These are phyloP conservation scores for Lymantria monacha DNA, from an alignment of 2,888 invertebrate species.

Conservation along the genomic window DNA sequence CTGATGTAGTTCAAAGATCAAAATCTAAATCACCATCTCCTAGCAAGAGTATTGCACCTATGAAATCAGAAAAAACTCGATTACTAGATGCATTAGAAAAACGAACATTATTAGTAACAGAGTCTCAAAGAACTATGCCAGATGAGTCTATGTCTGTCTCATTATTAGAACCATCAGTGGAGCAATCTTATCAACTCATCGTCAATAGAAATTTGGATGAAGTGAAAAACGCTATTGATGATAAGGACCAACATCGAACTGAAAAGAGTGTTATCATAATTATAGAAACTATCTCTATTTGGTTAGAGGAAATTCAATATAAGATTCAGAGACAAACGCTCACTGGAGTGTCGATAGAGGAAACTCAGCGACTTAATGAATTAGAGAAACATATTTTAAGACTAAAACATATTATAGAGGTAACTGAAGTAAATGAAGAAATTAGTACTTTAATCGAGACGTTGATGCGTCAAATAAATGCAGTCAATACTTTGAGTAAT, in stretches of 20 bases:
- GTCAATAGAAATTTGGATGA: slow-evolving; percentile 83
- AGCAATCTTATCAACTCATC: slow-evolving; percentile 73
- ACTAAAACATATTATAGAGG: slow-evolving; percentile 85
- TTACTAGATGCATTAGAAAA: slow-evolving; percentile 65
- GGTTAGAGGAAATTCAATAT: slow-evolving; percentile 93
- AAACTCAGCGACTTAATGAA: slow-evolving; percentile 53
- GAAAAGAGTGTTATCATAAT: slow-evolving; percentile 88
- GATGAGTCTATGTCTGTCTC: slow-evolving; percentile 61
- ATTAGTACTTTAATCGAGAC: slow-evolving; percentile 84
- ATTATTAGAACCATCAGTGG: slow-evolving; percentile 65
- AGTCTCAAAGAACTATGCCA: slow-evolving; percentile 45
- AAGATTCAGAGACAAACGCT: slow-evolving; percentile 81
- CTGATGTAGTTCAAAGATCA: slow-evolving; percentile 75
- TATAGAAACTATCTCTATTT: slow-evolving; percentile 90
- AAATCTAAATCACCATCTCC: slow-evolving; percentile 78
- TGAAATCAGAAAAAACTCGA: slow-evolving; percentile 61
- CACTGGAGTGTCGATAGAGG: slow-evolving; percentile 45
- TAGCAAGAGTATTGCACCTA: slow-evolving; percentile 51
- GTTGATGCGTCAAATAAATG: slow-evolving; percentile 85
- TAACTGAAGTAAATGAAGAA: slow-evolving; percentile 85
- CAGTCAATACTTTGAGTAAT: slow-evolving; percentile 85
- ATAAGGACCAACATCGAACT: slow-evolving; percentile 80
- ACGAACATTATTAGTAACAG: slow-evolving; percentile 56
- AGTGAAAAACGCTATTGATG: slow-evolving; percentile 82
- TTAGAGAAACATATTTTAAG: slow-evolving; percentile 82